Conservation (phyloP, 2,113 vertebrate genomes). For the Crotalus viridis region DNA sequence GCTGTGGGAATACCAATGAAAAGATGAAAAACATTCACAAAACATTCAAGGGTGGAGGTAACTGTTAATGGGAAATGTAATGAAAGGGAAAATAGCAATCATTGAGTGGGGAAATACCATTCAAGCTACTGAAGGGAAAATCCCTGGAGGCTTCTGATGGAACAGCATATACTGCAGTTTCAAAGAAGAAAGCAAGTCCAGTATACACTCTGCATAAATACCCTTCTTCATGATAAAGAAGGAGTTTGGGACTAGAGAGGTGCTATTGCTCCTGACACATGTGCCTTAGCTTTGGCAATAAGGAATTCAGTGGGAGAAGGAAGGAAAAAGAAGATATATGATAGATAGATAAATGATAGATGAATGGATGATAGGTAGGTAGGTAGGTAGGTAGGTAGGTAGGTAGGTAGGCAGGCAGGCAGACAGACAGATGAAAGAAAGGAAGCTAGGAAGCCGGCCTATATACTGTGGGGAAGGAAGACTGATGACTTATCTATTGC, state of each 20-base stretch:
- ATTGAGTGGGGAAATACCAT: background rate
- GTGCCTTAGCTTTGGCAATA: background rate
- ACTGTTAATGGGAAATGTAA: background rate
- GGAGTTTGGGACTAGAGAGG: background rate
- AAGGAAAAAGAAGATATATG: background rate
- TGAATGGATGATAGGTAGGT: no score
- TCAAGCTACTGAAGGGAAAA: background rate
- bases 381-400: no score
- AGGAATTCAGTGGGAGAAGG: background rate
- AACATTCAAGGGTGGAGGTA: background rate
- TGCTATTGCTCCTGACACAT: background rate
- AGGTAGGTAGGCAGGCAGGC: no score
- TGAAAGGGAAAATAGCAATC: background rate
- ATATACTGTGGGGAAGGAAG: background rate
- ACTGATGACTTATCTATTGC: background rate
- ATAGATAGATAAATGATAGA: background rate
- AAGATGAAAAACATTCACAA: background rate
- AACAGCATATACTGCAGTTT: background rate
- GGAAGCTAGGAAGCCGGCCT: background rate
- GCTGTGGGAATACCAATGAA: background rate
- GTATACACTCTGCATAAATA: background rate
- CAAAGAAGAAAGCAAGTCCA: background rate
- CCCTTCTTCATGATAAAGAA: background rate
- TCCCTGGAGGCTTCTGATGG: background rate
- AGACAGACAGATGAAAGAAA: background rate